phyloP scores from a whole-genome alignment of 2,113 vertebrate species.

The Atractosteus spatula region DNA sequence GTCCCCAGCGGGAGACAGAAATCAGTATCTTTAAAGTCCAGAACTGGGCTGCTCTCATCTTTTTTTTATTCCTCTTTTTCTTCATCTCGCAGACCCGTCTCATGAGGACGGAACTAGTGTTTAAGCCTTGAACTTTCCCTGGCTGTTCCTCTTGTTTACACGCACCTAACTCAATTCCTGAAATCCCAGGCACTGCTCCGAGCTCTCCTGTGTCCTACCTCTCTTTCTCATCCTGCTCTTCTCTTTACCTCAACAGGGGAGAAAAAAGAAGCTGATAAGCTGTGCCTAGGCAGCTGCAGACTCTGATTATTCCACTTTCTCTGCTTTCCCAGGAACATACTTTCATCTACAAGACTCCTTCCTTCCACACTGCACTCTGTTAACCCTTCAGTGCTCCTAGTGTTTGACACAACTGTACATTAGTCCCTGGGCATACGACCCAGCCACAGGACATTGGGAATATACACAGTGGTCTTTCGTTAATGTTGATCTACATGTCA shows the following conservation, averaged over 20 bases:
- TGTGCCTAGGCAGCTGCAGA: conserved; percentile 2
- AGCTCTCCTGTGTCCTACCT: not conserved
- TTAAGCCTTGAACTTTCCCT: not conserved
- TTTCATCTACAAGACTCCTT: not conserved
- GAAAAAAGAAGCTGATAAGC: conserved; percentile 1
- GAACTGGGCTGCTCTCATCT: conserved; percentile 4
- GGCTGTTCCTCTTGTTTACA: conserved; percentile 8
- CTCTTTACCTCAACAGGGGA: conserved; percentile 6
- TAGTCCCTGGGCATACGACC: no score
- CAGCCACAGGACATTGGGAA: no score
- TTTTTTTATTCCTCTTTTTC: conserved; percentile 9
- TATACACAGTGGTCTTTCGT: no score
- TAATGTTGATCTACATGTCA: no score
- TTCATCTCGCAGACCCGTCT: not conserved
- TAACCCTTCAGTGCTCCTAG: not conserved
- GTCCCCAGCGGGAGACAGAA: conserved; percentile 26
- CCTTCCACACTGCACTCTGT: not conserved
- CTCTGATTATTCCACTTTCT: conserved; percentile 3
- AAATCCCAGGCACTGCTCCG: not conserved
- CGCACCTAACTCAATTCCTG: not conserved
- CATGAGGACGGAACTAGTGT: not conserved
- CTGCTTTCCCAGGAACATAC: no score
- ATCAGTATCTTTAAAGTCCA: conserved; percentile 25
- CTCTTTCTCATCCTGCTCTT: not conserved
- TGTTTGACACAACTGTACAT: no score